Base-by-base conservation (phyloP, 2,113 vertebrate species). In the Grallaria varia region DNA sequence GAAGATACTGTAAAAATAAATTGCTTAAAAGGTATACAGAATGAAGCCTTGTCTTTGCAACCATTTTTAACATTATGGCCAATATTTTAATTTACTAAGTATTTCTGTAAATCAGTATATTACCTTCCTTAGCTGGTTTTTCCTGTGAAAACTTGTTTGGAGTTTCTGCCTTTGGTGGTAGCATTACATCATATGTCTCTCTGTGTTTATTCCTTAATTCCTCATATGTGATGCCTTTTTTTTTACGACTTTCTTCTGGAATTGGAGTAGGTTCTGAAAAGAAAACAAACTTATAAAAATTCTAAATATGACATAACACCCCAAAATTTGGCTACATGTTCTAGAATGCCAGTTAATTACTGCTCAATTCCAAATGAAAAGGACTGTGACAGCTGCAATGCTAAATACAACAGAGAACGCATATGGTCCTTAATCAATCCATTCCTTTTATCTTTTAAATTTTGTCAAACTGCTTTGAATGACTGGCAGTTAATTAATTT, bases 121-220 rank as follows among this genome's bases (percentile, higher is more conserved):
- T 98, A 98, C 98, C 98, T 98, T 98, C 97, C 87, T 97, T 97
- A 56, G 89, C 87, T 84, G 95, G 21, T 92, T 94, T 98, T 79
- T 98, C 98, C 94, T 97, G 97, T 67, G 97, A 28, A 89, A 97
- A 93, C 79, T 94, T 98, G 89, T 92, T 93, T 96, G 97, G 93
- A 91, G 95, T 63, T 67, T 97, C 98, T 90, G 96, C 68, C 95
- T 97, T 98, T 96, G 97, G 97, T 85, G 97, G 90, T 84, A 64
- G 86, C 95, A 97, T 97, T 50, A 98, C 96, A 23, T 98, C 97
- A 3, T 98, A 98, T 11, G 97, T 91, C 72, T 97, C 97, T 90
- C 98, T 97, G 95, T 98, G 98, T 94, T 97, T 98, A 95, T 95
- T 98, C 94, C 98, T 98, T 92, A 98, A 96, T 95, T 98, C 98